Evolutionary conservation across 2,113 vertebrate genomes (phyloP), one percentile per base, ranked within the genome.

Genomic region (Propithecus coquereli): DNA sequence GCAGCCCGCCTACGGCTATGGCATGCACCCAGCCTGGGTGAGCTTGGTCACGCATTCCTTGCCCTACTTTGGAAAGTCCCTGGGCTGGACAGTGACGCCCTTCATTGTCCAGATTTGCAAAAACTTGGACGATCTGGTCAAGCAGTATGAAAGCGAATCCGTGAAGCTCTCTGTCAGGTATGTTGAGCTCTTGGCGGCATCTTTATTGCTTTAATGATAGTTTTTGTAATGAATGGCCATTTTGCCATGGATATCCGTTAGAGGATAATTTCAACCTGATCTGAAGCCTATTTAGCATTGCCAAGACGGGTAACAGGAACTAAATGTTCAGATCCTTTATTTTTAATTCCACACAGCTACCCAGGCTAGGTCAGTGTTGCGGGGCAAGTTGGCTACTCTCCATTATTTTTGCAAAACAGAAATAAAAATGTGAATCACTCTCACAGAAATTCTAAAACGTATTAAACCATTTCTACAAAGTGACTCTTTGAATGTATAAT

Each of bases 11-110:
- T 99, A 99, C 0, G 99, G 99, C 79, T 99, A 99, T 0, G 98
- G 99, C 45, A 99, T 99, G 99, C 99, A 99, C 97, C 99, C 99
- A 2, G 98, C 99, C 30, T 99, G 99, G 99, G 99, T 99, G 65
- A 98, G 98, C 7, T 97, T 99, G 96, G 99, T 99, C 97, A 99
- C 99, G 0, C 97, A 98, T 6, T 99, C 99, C 30, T 97, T 99
- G 96, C 99, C 99, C 0, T 99, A 99, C 97, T 98, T 99, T 70
- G 99, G 99, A 0, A 99, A 99, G 95, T 99, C 99, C 4, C 97
- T 99, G 22, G 99, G 99, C 95, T 99, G 99, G 98, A 99, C 99
- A 0, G 99, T 99, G 96, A 99, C 99, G 3, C 99, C 99, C 0
- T 99, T 99, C 82, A 94, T 99, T 59, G 98, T 98, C 76, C 99